Conservation (phyloP, 2,888 invertebrate species). For the Lasius fuliginosus region DNA sequence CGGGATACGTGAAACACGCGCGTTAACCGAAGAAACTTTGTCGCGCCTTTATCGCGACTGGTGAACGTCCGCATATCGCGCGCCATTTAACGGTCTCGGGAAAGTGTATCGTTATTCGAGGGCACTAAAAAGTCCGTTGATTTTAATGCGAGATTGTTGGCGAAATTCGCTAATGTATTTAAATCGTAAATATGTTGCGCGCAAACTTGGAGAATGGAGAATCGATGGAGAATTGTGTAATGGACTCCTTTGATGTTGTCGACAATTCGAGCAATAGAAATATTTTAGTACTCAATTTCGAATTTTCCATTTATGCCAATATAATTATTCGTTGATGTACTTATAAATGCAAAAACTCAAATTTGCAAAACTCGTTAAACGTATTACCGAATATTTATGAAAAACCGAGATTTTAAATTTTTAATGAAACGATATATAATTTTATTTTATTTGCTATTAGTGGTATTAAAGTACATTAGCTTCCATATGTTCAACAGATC, state of each 20-base stretch:
- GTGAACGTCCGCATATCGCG: not conserved
- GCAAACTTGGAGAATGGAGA: conserved; percentile 9
- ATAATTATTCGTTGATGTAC: not conserved
- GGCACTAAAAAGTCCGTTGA: conserved; percentile 1
- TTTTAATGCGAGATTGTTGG: conserved; percentile 15
- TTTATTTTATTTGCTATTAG: not conserved
- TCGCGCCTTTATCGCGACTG: conserved; percentile 16
- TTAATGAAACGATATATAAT: not conserved
- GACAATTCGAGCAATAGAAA: conserved; percentile 8
- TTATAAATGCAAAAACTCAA: not conserved
- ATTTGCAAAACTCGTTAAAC: not conserved
- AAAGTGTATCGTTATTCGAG: conserved; percentile 22
- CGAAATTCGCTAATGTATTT: not conserved
- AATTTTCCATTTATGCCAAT: not conserved
- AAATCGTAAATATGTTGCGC: conserved; percentile 34
- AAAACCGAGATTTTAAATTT: not conserved
- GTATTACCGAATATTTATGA: not conserved
- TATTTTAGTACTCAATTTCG: not conserved
- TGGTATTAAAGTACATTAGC: not conserved
- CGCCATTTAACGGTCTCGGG: conserved; percentile 28
- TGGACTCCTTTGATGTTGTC: not conserved
- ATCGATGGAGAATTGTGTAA: conserved; percentile 32
- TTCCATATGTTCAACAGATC: not conserved
- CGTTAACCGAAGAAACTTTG: conserved; percentile 24
- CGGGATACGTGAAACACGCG: conserved; percentile 55